A percentile compares a stretch with the other conserved stretches of the same genome.
These are phyloP conservation scores for Sebastes fasciatus DNA, from an alignment of 2,113 vertebrate genomes.

Conservation along the genomic window DNA sequence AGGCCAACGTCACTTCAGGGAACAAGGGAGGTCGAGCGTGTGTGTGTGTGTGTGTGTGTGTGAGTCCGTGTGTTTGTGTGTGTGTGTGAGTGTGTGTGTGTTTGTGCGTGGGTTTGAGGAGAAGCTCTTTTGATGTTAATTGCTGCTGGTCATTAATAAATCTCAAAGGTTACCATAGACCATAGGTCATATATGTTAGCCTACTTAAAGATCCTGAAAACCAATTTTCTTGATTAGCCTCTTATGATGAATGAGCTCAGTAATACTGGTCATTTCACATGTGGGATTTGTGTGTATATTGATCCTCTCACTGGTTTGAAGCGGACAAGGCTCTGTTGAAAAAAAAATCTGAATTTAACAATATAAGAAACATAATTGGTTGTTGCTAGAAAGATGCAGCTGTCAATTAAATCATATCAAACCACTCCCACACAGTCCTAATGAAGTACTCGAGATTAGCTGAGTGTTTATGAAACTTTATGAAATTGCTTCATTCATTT, in stretches of 20 bases:
- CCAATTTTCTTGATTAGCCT: conserved; percentile 14
- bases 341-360: neutral
- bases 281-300: neutral
- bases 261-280: neutral
- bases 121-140: conserved; percentile 18
- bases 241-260: neutral
- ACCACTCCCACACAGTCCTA: neutral
- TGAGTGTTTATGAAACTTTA: neutral
- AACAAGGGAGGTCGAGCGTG: neutral
- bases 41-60: neutral
- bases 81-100: neutral
- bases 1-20: neutral
- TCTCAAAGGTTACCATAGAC: conserved; percentile 8
- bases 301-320: neutral
- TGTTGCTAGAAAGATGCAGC: neutral
- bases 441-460: neutral
- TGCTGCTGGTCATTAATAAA: conserved; percentile 42
- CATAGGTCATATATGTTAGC: conserved; percentile 19
- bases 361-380: neutral
- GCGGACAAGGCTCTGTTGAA: neutral
- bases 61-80: neutral
- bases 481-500: neutral
- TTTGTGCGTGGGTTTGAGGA: neutral
- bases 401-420: neutral
- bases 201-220: conserved; percentile 35